phyloP scores from a whole-genome alignment of 2,113 vertebrate genomes.

The Hemiprocne comata region DNA sequence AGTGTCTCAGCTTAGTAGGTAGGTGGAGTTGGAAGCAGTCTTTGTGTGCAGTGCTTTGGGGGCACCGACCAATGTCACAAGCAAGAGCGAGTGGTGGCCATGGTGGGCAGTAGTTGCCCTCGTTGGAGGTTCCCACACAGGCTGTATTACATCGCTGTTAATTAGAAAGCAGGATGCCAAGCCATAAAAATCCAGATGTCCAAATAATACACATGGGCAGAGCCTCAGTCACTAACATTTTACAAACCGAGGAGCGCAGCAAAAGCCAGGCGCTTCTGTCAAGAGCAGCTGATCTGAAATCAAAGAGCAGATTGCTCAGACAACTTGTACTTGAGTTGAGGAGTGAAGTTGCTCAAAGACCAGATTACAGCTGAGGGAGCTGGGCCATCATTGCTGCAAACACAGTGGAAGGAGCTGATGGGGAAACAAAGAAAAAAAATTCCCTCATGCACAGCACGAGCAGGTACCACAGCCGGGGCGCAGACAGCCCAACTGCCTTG shows the following conservation, averaged over 20 bases:
- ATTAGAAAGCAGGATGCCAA: not conserved
- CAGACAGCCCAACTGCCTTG: not conserved
- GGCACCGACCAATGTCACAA: not conserved
- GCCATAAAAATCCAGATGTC: constrained; percentile 14
- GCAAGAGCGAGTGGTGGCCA: not conserved
- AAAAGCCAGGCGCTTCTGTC: not conserved
- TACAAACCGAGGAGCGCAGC: not conserved
- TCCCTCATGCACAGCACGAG: rapidly evolving
- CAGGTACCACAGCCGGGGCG: not conserved
- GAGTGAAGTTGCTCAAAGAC: rapidly evolving
- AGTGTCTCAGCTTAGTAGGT: not conserved
- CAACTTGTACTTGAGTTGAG: not conserved
- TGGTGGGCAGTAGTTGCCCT: not conserved
- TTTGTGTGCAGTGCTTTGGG: not conserved
- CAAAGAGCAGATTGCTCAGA: not conserved
- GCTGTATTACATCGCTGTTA: not conserved
- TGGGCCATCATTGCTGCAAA: not conserved
- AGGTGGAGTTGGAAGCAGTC: not conserved
- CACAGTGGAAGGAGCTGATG: not conserved
- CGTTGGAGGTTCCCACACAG: not conserved
- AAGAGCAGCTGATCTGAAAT: not conserved
- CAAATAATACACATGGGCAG: not conserved
- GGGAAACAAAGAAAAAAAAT: not conserved
- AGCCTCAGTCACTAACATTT: not conserved
- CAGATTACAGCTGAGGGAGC: not conserved